These are phyloP conservation scores for Bombus ignitus DNA, from an alignment of 1,140 invertebrate species.

Conservation along the genomic window DNA sequence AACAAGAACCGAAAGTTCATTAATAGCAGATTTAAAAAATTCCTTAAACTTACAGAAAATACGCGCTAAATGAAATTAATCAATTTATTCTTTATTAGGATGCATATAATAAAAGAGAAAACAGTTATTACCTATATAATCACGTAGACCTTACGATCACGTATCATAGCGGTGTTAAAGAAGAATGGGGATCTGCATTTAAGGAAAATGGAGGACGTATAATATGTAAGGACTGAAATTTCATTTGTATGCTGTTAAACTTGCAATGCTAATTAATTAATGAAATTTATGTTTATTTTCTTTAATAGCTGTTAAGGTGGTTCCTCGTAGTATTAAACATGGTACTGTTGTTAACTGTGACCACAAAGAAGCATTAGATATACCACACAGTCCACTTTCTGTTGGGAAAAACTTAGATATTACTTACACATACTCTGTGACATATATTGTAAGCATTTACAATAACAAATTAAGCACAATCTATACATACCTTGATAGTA, in stretches of 20 bases:
- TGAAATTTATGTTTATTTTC: neutral
- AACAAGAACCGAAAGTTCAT: neutral
- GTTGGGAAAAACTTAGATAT: slow-evolving; percentile 86
- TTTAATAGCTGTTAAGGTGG: slow-evolving; percentile 86
- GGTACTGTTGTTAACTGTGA: slow-evolving; percentile 83
- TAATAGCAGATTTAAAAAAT: neutral
- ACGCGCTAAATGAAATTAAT: neutral
- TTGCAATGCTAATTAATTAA: slow-evolving; percentile 7
- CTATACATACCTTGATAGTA: neutral
- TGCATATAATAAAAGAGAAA: slow-evolving; percentile 77
- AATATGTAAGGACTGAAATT: slow-evolving; percentile 85
- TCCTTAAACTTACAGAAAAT: neutral
- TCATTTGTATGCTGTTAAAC: neutral
- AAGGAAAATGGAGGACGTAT: slow-evolving; percentile 93
- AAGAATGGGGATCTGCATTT: slow-evolving; percentile 92
- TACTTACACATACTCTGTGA: slow-evolving; percentile 94
- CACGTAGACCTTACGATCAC: slow-evolving; percentile 97
- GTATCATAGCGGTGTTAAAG: slow-evolving; percentile 93
- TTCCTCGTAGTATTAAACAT: slow-evolving; percentile 91
- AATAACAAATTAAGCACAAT: neutral
- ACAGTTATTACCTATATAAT: slow-evolving; percentile 96
- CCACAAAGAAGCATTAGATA: slow-evolving; percentile 85
- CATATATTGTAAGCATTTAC: slow-evolving; percentile 86
- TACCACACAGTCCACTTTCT: slow-evolving; percentile 84
- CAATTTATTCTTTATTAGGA: slow-evolving; percentile 35